Conservation (phyloP, 1,140 invertebrate genomes). For the Eumeta japonica region DNA sequence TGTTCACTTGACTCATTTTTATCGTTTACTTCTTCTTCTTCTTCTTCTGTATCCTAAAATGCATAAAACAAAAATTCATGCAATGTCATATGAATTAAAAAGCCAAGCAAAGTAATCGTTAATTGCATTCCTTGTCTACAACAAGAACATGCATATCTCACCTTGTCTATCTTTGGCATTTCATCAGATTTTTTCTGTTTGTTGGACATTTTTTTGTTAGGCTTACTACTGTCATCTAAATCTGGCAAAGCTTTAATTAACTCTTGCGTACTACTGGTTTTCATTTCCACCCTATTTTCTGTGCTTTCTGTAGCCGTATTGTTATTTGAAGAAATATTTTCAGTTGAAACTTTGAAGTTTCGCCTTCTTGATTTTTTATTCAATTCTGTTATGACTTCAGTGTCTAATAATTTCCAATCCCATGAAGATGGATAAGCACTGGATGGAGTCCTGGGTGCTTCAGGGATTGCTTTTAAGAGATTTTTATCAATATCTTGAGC, state of each 20-base stretch:
- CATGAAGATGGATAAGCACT: conserved; percentile 65
- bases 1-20: conserved; percentile 4
- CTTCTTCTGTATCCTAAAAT: conserved; percentile 36
- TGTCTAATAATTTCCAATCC: conserved; percentile 71
- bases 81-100: conserved; percentile 34
- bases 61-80: conserved; percentile 45
- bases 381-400: conserved; percentile 42
- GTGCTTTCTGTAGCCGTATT: conserved; percentile 37
- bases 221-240: conserved; percentile 37
- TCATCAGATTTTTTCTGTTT: conserved; percentile 6
- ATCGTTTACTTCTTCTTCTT: conserved; percentile 16
- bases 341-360: conserved; percentile 42
- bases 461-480: conserved; percentile 69
- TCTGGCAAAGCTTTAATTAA: conserved; percentile 43
- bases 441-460: conserved; percentile 73
- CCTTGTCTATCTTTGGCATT: conserved; percentile 14
- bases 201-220: conserved; percentile 16
- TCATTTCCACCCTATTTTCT: conserved; percentile 33
- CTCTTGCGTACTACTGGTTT: conserved; percentile 46
- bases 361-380: conserved; percentile 44
- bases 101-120: conserved; percentile 46
- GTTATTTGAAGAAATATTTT: conserved; percentile 49
- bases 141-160: conserved; percentile 33
- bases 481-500: conserved; percentile 71
- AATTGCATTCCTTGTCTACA: conserved; percentile 19